Base-by-base conservation (phyloP, 2,113 vertebrate genomes). In the Heterocephalus glaber region DNA sequence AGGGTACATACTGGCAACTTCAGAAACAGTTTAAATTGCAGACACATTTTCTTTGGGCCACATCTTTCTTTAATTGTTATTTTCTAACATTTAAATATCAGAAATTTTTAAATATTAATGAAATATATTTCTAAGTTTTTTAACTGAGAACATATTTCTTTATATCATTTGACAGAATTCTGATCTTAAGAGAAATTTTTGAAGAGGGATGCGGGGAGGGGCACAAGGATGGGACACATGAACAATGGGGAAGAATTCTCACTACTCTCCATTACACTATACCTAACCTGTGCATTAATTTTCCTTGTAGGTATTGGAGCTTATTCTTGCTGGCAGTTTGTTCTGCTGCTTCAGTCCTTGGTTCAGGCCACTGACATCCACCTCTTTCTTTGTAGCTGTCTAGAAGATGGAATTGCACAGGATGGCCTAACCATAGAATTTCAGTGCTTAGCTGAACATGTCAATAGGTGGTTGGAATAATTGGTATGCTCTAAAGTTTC, bases 31-130 rank as follows among this genome's bases (percentile, higher is more conserved):
- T 66, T 49, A 28, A 19, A 63, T 54, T 58, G 38, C 52, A 85
- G 56, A 76, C 3, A 38, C 13, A 17, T 85, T 84, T 94, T 74
- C n/a, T 49, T 47, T 54, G 7, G 24, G 3, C 9, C 19, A 30
- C 17, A 24, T 47, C 17, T 87, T 24, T 63, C 52, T 80, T 12
- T 47, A 79, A 38, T 66, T 49, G n/a, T 26, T 49, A 28, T 28
- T 66, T 94, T 47, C 17, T n/a, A 84, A 77, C 33, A 49, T 68
- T 83, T 68, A 92, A 94, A 86, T 35, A 56, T 84, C 7, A 86
- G 16, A 89, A 82, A 7, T 52, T 49, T 68, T 82, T n/a, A 54
- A 52, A 84, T 49, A 83, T 80, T 41, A 24, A 56, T 68, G 68
- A 44, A 49, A 61, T 63, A 41, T 1, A 24, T 90, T 96, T 86